Percentiles rank a stretch among this genome's conserved stretches.
phyloP scores from a whole-genome alignment of 2,113 vertebrate genomes.

The Gallinago paraguaiae region DNA sequence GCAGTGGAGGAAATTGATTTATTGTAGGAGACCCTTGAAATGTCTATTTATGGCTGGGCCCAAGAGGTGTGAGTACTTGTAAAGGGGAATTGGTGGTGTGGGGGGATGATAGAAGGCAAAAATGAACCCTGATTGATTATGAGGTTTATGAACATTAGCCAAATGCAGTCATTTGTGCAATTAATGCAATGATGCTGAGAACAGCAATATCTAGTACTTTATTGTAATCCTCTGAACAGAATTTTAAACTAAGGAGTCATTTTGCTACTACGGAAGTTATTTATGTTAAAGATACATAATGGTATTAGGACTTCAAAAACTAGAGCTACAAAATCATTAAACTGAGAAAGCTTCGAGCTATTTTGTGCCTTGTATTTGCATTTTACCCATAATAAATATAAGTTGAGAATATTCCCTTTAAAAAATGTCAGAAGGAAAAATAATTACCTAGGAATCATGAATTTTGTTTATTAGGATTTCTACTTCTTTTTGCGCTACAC shows the following conservation, averaged over 20 bases:
- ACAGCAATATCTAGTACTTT: conserved; percentile 39
- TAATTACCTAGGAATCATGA: not conserved
- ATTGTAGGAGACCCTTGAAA: not conserved
- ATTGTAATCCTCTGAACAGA: conserved; percentile 1
- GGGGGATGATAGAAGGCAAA: not conserved
- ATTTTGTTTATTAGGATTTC: not conserved
- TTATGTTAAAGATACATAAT: conserved; percentile 46
- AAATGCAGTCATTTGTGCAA: conserved; percentile 17
- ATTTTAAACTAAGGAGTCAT: conserved; percentile 38
- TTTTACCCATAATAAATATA: conserved; percentile 30
- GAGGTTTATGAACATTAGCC: conserved; percentile 18
- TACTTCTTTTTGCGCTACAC: not conserved
- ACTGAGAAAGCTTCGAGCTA: conserved; percentile 11
- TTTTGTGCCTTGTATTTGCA: not conserved
- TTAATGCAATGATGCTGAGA: conserved; percentile 56
- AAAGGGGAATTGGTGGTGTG: not conserved
- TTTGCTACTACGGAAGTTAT: conserved; percentile 19
- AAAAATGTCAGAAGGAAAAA: not conserved
- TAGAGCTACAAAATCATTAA: conserved; percentile 6
- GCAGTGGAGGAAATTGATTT: not conserved
- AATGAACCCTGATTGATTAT: conserved; percentile 38
- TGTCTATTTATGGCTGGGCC: not conserved
- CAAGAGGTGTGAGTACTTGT: not conserved
- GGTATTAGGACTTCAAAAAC: conserved; percentile 9
- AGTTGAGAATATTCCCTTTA: not conserved